These are phyloP conservation scores for Procambarus virginalis DNA, from an alignment of 1,140 invertebrate species.

Conservation along the genomic window DNA sequence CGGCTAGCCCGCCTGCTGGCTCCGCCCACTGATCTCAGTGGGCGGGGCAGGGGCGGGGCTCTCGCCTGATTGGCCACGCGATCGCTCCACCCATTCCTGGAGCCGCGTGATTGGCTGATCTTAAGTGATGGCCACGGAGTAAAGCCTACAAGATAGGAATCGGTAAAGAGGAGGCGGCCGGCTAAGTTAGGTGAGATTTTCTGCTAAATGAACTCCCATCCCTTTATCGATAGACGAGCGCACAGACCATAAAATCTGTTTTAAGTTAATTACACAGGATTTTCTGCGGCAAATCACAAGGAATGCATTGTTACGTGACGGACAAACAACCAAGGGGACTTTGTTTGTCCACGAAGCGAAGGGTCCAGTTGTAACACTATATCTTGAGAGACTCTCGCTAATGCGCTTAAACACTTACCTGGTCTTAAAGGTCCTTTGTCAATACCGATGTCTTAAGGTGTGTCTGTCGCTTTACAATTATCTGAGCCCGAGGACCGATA, in stretches of 20 bases:
- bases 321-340: constrained; percentile 9
- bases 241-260: constrained; percentile 65
- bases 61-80: constrained; percentile 21
- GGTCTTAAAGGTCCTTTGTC: constrained; percentile 61
- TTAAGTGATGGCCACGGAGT: constrained; percentile 60
- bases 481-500: not conserved
- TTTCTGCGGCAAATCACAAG: constrained; percentile 67
- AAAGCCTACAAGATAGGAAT: constrained; percentile 67
- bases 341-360: constrained; percentile 41
- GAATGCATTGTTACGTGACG: constrained; percentile 60
- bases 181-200: constrained; percentile 67
- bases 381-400: constrained; percentile 30
- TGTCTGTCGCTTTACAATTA: constrained; percentile 58
- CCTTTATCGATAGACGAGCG: constrained; percentile 60
- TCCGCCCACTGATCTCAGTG: constrained; percentile 25
- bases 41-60: constrained; percentile 50
- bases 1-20: constrained; percentile 27
- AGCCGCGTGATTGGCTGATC: constrained; percentile 49
- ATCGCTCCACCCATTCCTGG: constrained; percentile 24
- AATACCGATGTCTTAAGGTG: constrained; percentile 38
- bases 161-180: constrained; percentile 62
- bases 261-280: constrained; percentile 68
- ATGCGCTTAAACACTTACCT: constrained; percentile 64
- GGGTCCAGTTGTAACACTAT: constrained; percentile 30
- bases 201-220: constrained; percentile 64